Evolutionary conservation across 1,140 invertebrate species (phyloP).

Genomic region (Ceratosolen fusciceps): DNA sequence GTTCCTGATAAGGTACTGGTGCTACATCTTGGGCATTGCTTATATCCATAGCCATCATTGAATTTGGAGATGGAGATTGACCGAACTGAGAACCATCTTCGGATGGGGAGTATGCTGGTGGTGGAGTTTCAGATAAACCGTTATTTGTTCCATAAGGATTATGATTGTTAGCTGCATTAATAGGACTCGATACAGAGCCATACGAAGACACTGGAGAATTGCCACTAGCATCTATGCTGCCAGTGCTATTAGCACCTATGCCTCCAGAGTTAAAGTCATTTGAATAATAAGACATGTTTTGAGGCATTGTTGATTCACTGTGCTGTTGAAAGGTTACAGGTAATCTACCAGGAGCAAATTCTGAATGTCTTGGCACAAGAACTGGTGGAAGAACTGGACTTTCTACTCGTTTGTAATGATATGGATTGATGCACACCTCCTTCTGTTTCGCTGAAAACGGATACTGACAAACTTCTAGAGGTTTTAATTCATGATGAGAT

Average conservation of each 20-base stretch:
- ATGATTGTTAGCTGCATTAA: slow-evolving; percentile 64
- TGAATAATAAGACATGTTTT: slow-evolving; percentile 91
- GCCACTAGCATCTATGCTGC: slow-evolving; percentile 28
- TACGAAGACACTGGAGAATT: slow-evolving; percentile 55
- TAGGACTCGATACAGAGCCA: slow-evolving; percentile 56
- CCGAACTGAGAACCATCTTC: slow-evolving; percentile 74
- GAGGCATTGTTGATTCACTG: slow-evolving; percentile 92
- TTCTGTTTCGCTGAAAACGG: slow-evolving; percentile 97
- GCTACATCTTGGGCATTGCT: slow-evolving; percentile 76
- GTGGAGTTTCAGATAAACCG: slow-evolving; percentile 84
- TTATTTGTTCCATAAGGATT: slow-evolving; percentile 75
- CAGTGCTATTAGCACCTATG: slow-evolving; percentile 55
- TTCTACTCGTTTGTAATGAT: slow-evolving; percentile 96
- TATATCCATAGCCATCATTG: slow-evolving; percentile 74
- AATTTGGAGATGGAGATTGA: slow-evolving; percentile 46
- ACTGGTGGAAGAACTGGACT: slow-evolving; percentile 97
- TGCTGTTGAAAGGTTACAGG: slow-evolving; percentile 90
- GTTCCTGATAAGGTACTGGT: slow-evolving; percentile 83
- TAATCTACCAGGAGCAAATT: slow-evolving; percentile 92
- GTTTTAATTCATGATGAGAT: slow-evolving; percentile 96
- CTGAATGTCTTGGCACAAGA: slow-evolving; percentile 94
- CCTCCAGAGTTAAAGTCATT: slow-evolving; percentile 79
- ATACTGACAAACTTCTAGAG: slow-evolving; percentile 93
- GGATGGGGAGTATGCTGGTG: slow-evolving; percentile 88
- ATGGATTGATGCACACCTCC: slow-evolving; percentile 98